Conservation (phyloP, 2,113 vertebrate genomes). For the Axis porcinus region DNA sequence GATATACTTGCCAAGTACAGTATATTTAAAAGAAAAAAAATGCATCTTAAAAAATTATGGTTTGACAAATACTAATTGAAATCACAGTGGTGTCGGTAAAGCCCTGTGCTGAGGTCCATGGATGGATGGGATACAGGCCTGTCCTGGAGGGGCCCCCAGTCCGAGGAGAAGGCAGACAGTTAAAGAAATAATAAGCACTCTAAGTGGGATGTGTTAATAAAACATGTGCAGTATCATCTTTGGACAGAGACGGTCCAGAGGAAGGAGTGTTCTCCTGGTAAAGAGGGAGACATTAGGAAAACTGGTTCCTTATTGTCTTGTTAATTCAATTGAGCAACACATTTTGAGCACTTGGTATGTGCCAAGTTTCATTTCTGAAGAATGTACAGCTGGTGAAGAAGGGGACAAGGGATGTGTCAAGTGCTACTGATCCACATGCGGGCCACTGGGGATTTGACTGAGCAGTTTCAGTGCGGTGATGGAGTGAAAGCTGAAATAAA, state of each 20-base stretch:
- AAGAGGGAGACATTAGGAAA: background rate
- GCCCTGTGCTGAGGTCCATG: background rate
- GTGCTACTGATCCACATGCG: background rate
- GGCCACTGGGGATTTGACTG: background rate
- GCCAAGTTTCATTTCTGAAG: background rate
- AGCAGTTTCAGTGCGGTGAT: background rate
- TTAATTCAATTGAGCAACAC: background rate
- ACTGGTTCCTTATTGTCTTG: background rate
- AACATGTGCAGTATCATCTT: background rate
- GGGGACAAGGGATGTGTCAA: no score
- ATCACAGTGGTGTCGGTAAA: fast-evolving
- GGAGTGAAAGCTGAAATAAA: background rate
- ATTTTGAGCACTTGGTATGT: background rate
- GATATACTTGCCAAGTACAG: background rate
- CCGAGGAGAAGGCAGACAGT: background rate
- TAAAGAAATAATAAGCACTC: background rate
- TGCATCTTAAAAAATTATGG: background rate
- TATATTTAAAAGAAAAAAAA: background rate
- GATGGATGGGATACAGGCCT: background rate
- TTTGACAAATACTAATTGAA: background rate
- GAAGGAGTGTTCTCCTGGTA: background rate
- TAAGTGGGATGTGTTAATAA: background rate
- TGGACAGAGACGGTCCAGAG: background rate
- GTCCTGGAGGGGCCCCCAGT: background rate
- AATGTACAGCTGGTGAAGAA: background rate